These are phyloP conservation scores for Bombus waltoni DNA, from an alignment of 1,140 invertebrate species.

Conservation along the genomic window DNA sequence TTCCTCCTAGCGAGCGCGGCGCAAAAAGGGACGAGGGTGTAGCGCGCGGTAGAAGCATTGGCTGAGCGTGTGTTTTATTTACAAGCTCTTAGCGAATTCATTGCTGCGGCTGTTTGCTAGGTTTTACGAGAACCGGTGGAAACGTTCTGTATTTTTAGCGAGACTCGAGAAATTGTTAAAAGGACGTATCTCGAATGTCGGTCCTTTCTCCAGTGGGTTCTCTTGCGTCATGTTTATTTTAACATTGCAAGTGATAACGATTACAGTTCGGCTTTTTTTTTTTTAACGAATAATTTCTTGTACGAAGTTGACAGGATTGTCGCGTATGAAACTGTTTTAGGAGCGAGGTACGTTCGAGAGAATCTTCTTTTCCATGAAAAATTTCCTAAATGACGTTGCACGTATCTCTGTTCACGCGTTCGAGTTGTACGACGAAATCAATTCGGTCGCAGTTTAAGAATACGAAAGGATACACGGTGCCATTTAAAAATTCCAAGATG, in stretches of 20 bases:
- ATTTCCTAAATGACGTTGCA: too few relatives aligned
- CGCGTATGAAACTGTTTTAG: too few relatives aligned
- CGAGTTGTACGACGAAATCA: too few relatives aligned
- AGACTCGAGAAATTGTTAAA: not conserved
- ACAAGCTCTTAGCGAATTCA: constrained; percentile 18
- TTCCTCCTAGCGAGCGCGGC: not conserved
- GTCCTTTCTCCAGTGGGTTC: not conserved
- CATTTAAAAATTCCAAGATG: too few relatives aligned
- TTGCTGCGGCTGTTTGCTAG: constrained; percentile 3
- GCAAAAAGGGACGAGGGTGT: not conserved
- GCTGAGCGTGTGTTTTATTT: not conserved
- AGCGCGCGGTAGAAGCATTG: not conserved
- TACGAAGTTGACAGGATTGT: too few relatives aligned
- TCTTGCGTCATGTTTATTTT: not conserved
- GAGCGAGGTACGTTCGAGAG: too few relatives aligned
- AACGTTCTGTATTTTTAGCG: not conserved
- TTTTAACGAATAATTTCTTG: too few relatives aligned
- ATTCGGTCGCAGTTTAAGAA: too few relatives aligned
- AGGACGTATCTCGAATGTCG: not conserved
- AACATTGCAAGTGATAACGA: not conserved
- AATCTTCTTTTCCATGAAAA: too few relatives aligned
- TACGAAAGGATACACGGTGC: too few relatives aligned
- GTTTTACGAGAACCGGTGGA: not conserved
- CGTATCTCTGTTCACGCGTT: too few relatives aligned
- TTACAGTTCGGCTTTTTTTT: not conserved